Percentiles rank a stretch among this genome's conserved stretches.
phyloP scores from a whole-genome alignment of 2,797 vertebrate species.

The Oophaga sylvatica region DNA sequence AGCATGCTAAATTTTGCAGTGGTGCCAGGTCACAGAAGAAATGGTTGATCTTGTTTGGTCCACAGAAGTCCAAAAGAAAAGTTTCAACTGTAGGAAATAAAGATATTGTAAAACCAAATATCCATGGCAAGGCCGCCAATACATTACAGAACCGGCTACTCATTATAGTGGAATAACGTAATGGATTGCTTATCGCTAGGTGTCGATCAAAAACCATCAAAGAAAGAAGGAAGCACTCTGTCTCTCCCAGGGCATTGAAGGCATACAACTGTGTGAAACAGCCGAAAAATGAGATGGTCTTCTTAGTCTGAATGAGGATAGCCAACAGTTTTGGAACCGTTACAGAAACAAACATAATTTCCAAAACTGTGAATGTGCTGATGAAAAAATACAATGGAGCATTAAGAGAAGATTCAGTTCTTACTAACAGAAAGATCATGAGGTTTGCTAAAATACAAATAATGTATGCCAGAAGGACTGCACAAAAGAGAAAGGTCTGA shows the following conservation, averaged over 20 bases:
- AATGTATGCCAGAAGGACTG: conserved; percentile 36
- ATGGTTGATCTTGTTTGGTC: conserved; percentile 7
- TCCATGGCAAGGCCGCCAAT: background rate
- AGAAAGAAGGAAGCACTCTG: conserved; percentile 38
- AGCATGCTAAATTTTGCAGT: conserved; percentile 12
- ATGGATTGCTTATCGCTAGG: conserved; percentile 4
- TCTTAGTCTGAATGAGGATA: background rate
- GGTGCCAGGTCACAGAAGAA: conserved; percentile 20
- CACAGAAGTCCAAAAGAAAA: conserved; percentile 12
- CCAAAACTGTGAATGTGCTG: conserved; percentile 30
- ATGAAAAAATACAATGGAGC: conserved; percentile 53
- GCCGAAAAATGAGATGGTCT: conserved; percentile 11
- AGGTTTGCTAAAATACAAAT: conserved; percentile 35
- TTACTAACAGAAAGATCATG: conserved; percentile 15
- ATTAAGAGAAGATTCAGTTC: conserved; percentile 12
- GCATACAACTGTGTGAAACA: conserved; percentile 35
- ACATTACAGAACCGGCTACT: background rate
- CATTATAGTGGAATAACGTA: conserved; percentile 27
- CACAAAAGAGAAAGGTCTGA: conserved; percentile 12
- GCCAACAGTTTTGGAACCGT: conserved; percentile 36
- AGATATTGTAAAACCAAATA: conserved; percentile 12
- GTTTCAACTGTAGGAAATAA: conserved; percentile 14
- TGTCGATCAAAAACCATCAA: conserved; percentile 30
- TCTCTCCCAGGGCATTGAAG: conserved; percentile 11
- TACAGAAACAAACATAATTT: conserved; percentile 48